These are phyloP conservation scores for Takifugu flavidus DNA, from an alignment of 2,113 vertebrate genomes.

Conservation along the genomic window DNA sequence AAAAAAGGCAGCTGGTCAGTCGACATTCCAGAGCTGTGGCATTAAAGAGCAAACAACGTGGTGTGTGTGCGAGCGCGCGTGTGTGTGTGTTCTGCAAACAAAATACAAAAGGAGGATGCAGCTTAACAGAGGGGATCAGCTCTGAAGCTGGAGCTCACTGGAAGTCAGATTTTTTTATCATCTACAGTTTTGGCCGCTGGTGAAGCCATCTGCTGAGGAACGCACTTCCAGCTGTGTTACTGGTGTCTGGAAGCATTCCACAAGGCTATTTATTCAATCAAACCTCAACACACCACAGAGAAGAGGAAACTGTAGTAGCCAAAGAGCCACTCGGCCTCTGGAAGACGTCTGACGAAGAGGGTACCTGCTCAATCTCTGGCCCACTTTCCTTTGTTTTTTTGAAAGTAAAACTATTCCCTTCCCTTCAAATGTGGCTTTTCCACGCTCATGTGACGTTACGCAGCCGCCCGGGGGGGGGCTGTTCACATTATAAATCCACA, in stretches of 20 bases:
- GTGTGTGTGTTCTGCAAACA: background rate
- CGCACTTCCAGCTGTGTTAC: constrained; percentile 16
- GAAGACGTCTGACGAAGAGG: constrained; percentile 11
- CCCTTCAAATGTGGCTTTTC: constrained; percentile 12
- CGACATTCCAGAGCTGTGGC: constrained; percentile 25
- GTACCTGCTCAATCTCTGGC: constrained; percentile 25
- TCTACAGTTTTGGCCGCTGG: background rate
- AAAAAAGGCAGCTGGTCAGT: constrained; percentile 1
- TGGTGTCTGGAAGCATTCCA: constrained; percentile 25
- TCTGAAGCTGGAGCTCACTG: background rate
- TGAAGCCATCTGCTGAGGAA: constrained; percentile 16
- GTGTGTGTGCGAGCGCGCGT: no score
- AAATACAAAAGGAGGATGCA: constrained; percentile 4
- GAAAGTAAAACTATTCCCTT: no score
- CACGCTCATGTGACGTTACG: background rate
- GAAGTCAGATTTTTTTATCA: background rate
- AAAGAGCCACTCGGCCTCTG: background rate
- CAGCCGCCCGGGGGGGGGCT: background rate
- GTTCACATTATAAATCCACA: constrained; percentile 11
- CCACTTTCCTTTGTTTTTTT: no score
- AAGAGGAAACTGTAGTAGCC: constrained; percentile 1
- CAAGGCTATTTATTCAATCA: constrained; percentile 10
- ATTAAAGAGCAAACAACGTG: background rate
- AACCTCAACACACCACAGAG: constrained; percentile 13
- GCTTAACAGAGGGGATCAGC: background rate